Conservation (phyloP, 2,888 invertebrate species). For the Drosophila paracracens region DNA sequence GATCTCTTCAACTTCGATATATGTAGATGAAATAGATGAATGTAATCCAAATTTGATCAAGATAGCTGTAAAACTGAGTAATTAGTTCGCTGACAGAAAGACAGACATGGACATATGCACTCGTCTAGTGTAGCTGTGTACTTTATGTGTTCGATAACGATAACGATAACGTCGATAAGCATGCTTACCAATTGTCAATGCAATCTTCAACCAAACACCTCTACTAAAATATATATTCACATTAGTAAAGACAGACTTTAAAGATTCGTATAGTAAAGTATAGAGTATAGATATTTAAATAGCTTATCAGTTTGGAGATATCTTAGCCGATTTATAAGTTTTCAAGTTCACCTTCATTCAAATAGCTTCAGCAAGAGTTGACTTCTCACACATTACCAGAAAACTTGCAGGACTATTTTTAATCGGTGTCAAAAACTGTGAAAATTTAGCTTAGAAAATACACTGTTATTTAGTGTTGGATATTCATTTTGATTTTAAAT, state of each 20-base stretch:
- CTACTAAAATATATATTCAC: neutral
- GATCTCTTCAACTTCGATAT: neutral
- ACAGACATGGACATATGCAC: neutral
- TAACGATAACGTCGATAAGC: too few relatives aligned
- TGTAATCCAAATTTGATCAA: neutral
- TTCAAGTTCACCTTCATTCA: neutral
- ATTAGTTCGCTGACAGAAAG: too few relatives aligned
- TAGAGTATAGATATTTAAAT: accelerated
- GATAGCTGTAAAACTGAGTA: neutral
- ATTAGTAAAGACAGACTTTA: accelerated
- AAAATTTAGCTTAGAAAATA: neutral
- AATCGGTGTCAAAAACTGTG: neutral
- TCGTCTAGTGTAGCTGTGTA: neutral
- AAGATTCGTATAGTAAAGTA: neutral
- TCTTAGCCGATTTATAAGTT: neutral
- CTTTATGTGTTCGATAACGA: neutral
- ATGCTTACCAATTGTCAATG: too few relatives aligned
- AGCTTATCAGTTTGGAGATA: neutral
- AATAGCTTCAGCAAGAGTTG: neutral
- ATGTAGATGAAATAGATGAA: neutral
- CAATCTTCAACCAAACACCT: neutral
- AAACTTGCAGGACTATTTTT: neutral
- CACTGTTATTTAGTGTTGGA: neutral
- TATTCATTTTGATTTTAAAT: neutral
- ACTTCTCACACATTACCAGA: neutral